Evolutionary conservation across 1,140 invertebrate species (phyloP), one percentile per base, ranked within the genome.

Genomic region (Heterodera carotae): DNA sequence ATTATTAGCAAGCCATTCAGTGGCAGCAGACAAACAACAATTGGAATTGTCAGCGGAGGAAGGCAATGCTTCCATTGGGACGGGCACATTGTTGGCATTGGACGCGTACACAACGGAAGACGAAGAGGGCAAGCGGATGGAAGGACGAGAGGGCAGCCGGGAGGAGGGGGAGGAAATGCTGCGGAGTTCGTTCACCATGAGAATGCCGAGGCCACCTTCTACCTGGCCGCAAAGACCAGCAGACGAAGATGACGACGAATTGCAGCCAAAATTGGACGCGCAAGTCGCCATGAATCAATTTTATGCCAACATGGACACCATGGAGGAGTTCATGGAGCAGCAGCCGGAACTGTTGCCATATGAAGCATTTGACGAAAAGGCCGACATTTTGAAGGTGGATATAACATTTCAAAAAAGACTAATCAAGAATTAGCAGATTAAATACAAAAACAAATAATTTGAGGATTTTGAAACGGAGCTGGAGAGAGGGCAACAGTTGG

Each of bases 31-130:
- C 25, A 43, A 48, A 33, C 36, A 34, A 69, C 33, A 27, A 68
- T n/a, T 22, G 2, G 31, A 69, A 43, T 25, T n/a, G 33, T 34
- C 48, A 29, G 31, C n/a, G 36, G 68, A 53, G 29, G 27, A 48
- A 8, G 69, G 31, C 43, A 43, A 53, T 48, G 36, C n/a, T 22
- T n/a, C 60, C 64, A 75, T 64, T 75, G 80, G 82, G 18, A 78
- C 76, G 18, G 80, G 80, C 12, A 53, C 77, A 7, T 84, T 80
- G 25, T 56, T 86, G 69, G 84, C 82, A 29, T 85, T 84, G 83
- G 83, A 84, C 56, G 83, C 84, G 25, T 70, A 82, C 27, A 82
- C 77, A 56, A 84, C 85, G 18, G 78, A 85, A 29, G 76, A 39
- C 25, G 84, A 83, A 53, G 59, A 75, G 10, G 56, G 74, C 34